phyloP scores from a whole-genome alignment of 2,888 invertebrate genomes.

The Lottia gigantea region DNA sequence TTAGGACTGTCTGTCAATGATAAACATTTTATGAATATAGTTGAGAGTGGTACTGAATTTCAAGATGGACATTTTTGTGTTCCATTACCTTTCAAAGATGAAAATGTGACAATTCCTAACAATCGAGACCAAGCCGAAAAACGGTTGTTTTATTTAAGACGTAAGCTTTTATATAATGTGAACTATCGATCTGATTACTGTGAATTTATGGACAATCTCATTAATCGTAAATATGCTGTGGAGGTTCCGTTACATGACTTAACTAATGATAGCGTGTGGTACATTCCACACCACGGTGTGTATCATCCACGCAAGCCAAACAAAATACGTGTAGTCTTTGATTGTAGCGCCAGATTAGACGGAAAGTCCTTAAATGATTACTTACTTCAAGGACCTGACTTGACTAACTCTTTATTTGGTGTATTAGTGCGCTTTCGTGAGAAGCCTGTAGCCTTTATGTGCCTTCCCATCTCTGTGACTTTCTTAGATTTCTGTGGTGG shows the following conservation, averaged over 20 bases:
- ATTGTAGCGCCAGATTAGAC: conserved; percentile 22
- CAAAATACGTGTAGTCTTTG: conserved; percentile 27
- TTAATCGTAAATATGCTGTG: conserved; percentile 1
- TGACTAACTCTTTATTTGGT: conserved; percentile 19
- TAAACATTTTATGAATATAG: no score
- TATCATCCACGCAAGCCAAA: conserved; percentile 22
- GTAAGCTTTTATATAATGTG: no score
- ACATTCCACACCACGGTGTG: conserved; percentile 23
- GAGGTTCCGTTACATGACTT: neutral
- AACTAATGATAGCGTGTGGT: neutral
- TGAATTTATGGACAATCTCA: conserved; percentile 13
- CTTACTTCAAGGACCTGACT: conserved; percentile 21
- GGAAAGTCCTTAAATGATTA: conserved; percentile 22
- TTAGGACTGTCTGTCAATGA: no score
- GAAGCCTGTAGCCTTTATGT: neutral
- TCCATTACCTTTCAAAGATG: no score
- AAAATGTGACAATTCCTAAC: no score
- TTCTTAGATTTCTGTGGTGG: conserved; percentile 33
- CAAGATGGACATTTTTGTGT: no score
- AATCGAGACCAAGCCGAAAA: no score
- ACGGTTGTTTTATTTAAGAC: no score
- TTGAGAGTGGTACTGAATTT: no score
- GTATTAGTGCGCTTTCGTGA: conserved; percentile 22
- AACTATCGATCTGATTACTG: neutral
- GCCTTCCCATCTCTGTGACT: conserved; percentile 25